Base-by-base conservation (phyloP, 2,888 invertebrate species). In the Amblyjoppa fuscipennis region DNA sequence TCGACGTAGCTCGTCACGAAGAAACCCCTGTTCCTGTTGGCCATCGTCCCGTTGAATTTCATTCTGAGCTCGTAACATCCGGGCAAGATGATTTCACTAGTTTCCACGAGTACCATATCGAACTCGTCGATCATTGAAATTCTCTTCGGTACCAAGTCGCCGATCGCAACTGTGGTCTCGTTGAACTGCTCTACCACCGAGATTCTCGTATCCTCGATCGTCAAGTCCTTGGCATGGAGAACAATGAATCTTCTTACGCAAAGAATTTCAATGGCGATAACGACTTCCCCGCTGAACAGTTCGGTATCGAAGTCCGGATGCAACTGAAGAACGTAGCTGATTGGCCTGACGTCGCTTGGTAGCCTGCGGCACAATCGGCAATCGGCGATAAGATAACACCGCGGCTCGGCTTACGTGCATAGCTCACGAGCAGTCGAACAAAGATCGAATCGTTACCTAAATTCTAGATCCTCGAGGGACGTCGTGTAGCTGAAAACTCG, bases 21-120 rank as follows among this genome's bases (percentile, higher is more conserved):
- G 84, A 96, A 95, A 28, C 96, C 96, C 28, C 94, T 94, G 68
- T 95, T 95, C 56, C 94, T 94, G 45, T 93, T 92, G 1, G 94
- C 94, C 61, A 96, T 91, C 20, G 91, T 94, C 1, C 96, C 96
- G 41, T 91, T 91, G 88, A 95, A 96, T 75, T 94, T 91, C 82
- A 96, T 87, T 45, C 61, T 84, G 3, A 89, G 38, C 28, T 28
- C 20, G 73, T 77, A 78, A 20, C 41, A 25, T 11, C 71, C 77
- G n/a, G 41, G 51, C 11, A 13, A 9, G 13, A 86, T 41, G 3
- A 25, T 28, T 49, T 11, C 11, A 28, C 16, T 11, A 3, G 81
- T 56, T 13, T 81, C 69, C 31, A 86, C 51, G 16, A 84, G 31
- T 31, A 86, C 49, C 76, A 84, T 81, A 20, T 86, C 86, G 38